phyloP scores from a whole-genome alignment of 2,113 vertebrate genomes.

The Scalopus aquaticus region DNA sequence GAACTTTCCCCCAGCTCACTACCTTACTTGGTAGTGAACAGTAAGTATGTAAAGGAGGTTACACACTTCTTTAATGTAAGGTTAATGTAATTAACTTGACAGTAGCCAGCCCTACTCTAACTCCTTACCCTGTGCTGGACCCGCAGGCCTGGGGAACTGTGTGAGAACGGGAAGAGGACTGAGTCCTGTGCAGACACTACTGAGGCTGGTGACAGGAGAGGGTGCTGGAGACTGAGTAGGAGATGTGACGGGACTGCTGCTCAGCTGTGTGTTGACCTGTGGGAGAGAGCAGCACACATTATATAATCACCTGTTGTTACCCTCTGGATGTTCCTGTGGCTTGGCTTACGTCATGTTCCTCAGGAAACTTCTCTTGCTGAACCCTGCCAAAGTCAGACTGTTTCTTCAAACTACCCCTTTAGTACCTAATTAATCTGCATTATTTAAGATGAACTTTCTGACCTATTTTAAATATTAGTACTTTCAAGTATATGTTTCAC shows the following conservation, averaged over 20 bases:
- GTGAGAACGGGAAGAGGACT: constrained; percentile 95
- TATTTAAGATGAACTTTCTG: neutral
- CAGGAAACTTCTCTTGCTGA: constrained; percentile 17
- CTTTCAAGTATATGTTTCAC: neutral
- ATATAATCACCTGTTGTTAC: neutral
- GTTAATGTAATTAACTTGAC: neutral
- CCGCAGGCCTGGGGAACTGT: constrained; percentile 94
- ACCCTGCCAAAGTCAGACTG: neutral
- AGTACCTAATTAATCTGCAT: neutral
- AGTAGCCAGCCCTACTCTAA: neutral
- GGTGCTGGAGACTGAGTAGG: constrained; percentile 97
- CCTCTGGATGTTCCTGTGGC: neutral
- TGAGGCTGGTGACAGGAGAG: constrained; percentile 94
- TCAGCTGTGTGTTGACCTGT: constrained; percentile 93
- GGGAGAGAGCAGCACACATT: constrained; percentile 16
- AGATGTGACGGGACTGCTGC: constrained; percentile 94
- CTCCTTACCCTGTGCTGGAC: constrained; percentile 93
- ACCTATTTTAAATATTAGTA: constrained; percentile 22
- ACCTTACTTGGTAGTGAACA: neutral
- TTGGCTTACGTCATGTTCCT: neutral
- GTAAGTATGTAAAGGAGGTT: neutral
- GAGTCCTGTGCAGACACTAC: constrained; percentile 94
- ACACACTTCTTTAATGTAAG: too few species aligned
- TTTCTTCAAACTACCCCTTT: neutral
- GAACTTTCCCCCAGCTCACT: neutral